Evolutionary conservation across 2,888 invertebrate genomes (phyloP).

Genomic region (Dione juno): DNA sequence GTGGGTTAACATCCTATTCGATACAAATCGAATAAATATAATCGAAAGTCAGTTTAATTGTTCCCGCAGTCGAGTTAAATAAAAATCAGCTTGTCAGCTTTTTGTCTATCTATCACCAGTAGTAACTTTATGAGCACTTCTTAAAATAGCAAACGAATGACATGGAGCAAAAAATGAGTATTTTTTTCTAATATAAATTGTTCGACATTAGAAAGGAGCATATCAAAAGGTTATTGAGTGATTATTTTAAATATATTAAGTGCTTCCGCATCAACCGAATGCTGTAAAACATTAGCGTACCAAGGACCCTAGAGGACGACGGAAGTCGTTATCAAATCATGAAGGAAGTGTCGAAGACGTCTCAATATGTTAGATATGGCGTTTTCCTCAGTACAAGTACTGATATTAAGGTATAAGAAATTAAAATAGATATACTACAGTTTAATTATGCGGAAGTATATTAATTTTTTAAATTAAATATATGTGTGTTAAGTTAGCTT

Average conservation of each 20-base stretch:
- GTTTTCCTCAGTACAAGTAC: conserved; percentile 53
- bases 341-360: conserved; percentile 71
- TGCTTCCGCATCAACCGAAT: conserved; percentile 67
- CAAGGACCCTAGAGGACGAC: conserved; percentile 74
- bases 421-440: background rate
- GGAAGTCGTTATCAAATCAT: conserved; percentile 80
- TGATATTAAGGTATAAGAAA: conserved; percentile 30
- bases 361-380: conserved; percentile 47
- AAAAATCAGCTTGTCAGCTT: too few species aligned
- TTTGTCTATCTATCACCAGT: background rate
- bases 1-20: background rate
- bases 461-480: too few species aligned
- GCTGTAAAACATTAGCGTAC: conserved; percentile 68
- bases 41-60: too few species aligned
- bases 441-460: background rate
- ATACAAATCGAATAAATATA: too few species aligned
- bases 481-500: too few species aligned
- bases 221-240: conserved; percentile 45
- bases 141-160: background rate
- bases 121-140: background rate
- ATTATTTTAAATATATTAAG: conserved; percentile 57
- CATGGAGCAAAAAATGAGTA: background rate
- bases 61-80: too few species aligned
- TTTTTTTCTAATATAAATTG: conserved; percentile 15
- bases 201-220: conserved; percentile 7